Evolutionary conservation across 2,797 vertebrate species (phyloP), one percentile per base, ranked within the genome.

Genomic region (Notolepis coatsorum): DNA sequence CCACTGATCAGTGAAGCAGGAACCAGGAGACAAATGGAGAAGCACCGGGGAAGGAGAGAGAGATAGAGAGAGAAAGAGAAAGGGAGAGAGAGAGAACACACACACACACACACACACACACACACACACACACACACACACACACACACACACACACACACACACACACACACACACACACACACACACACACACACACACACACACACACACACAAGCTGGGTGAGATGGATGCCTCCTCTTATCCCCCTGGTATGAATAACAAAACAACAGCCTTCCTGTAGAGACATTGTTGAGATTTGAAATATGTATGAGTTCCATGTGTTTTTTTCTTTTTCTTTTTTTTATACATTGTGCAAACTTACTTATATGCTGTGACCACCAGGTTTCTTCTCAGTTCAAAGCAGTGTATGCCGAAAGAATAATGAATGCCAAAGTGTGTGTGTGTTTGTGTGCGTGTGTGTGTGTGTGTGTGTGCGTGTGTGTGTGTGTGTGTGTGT

Each of bases 191-290:
- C 23, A 30, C 8, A 38, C 33, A 4, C 5, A 18, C n/a, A 45
- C 23, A 30, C 8, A 38, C 33, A 4, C 5, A 23, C 6, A 33
- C 28, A 2, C 3, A 17, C 12, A 43, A 75, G 75, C 77, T 65
- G 65, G 57, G 78, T 77, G 77, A 73, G 57, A 28, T 66, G 82
- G 76, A 87, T 82, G 72, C 41, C 67, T 65, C 69, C 80, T 89
- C 89, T 87, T 81, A 88, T 90, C 80, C 80, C 67, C 65, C 53
- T 50, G 57, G 64, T 83, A 81, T 81, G 74, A 89, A 87, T 80
- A 87, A 77, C 65, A 76, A 84, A 85, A 73, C 71, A 76, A 80
- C 63, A 51, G 52, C 53, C 66, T 77, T 57, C 41, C 65, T 73
- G 50, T 79, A 76, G 80, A 81, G 71, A 53, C 35, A 5, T 63